These are phyloP conservation scores for Sphaerophoria rueppellii DNA, from an alignment of 2,888 invertebrate species.

Conservation along the genomic window DNA sequence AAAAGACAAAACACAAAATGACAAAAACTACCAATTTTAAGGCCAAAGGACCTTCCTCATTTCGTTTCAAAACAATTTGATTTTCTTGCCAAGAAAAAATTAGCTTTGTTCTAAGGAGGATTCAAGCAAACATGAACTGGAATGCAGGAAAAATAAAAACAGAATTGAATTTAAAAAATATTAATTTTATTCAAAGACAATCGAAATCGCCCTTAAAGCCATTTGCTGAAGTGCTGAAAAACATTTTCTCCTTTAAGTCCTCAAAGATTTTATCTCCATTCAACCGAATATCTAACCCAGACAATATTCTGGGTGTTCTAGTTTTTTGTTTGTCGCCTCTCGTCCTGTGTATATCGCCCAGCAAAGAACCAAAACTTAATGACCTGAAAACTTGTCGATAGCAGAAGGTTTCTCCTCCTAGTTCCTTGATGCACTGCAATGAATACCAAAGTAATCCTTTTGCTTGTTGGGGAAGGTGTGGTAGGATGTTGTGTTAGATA, in stretches of 20 bases:
- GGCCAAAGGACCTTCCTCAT: constrained; percentile 67
- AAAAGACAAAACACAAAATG: constrained; percentile 47
- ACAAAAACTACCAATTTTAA: constrained; percentile 64
- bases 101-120: neutral
- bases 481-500: neutral
- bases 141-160: neutral
- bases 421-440: constrained; percentile 22
- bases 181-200: constrained; percentile 61
- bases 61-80: constrained; percentile 64
- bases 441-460: constrained; percentile 60
- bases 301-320: constrained; percentile 61
- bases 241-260: constrained; percentile 46
- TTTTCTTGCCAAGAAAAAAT: constrained; percentile 56
- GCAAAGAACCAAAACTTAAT: constrained; percentile 78
- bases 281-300: constrained; percentile 44
- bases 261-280: constrained; percentile 49
- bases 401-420: constrained; percentile 74
- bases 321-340: constrained; percentile 63
- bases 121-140: neutral
- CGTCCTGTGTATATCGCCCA: neutral
- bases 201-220: constrained; percentile 25
- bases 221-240: neutral
- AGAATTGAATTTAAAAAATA: constrained; percentile 39
- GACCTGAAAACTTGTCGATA: constrained; percentile 82
- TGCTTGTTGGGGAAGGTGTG: neutral